Conservation (phyloP, 2,888 invertebrate species). For the Clivina fossor region DNA sequence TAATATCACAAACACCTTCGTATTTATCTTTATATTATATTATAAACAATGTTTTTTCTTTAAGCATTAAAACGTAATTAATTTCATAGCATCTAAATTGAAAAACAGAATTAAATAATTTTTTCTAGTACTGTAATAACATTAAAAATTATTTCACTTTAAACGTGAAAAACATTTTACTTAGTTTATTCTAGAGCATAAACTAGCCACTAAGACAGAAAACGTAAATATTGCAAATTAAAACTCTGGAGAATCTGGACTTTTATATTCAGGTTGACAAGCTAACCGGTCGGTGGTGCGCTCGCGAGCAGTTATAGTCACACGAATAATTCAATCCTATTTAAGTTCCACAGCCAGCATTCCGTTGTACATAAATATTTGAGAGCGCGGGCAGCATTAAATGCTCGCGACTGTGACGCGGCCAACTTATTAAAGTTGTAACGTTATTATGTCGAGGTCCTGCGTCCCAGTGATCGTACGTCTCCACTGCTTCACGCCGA, state of each 20-base stretch:
- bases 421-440: slow-evolving; percentile 29
- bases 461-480: too few species aligned
- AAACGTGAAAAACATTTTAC: too few species aligned
- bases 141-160: too few species aligned
- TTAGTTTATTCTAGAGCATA: too few species aligned
- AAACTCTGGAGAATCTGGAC: slow-evolving; percentile 24
- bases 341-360: slow-evolving; percentile 25
- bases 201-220: too few species aligned
- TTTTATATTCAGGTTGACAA: background rate
- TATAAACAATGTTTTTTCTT: too few species aligned
- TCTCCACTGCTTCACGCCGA: background rate
- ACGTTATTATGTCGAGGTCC: slow-evolving; percentile 18
- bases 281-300: background rate
- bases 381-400: slow-evolving; percentile 28
- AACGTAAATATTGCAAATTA: slow-evolving; percentile 20
- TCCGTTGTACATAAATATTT: slow-evolving; percentile 28
- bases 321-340: slow-evolving; percentile 28
- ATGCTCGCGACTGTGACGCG: slow-evolving; percentile 24
- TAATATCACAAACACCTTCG: too few species aligned
- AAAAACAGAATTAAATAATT: too few species aligned
- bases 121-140: too few species aligned
- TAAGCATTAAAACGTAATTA: too few species aligned
- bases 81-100: too few species aligned
- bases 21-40: too few species aligned
- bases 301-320: slow-evolving; percentile 5